A percentile compares a stretch with the other conserved stretches of the same genome.
Evolutionary conservation across 2,113 vertebrate species (phyloP).

Genomic region (Empidonax traillii): DNA sequence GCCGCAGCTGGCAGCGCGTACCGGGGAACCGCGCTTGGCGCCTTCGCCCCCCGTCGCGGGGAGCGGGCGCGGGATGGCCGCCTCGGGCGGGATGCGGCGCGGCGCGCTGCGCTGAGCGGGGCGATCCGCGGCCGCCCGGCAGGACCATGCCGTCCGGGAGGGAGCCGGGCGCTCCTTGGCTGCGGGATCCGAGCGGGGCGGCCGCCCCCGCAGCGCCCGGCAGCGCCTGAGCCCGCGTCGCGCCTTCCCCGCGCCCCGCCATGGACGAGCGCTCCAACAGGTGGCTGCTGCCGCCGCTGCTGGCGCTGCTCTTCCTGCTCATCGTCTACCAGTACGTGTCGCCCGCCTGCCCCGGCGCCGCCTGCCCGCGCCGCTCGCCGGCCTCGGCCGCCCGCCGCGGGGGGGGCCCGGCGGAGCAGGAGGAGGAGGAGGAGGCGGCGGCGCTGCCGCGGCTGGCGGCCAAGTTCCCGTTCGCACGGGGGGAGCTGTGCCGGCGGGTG

Average conservation of each 20-base stretch:
- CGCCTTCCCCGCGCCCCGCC: slow-evolving; percentile 44
- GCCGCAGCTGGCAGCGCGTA: not conserved
- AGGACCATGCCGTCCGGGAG: not conserved
- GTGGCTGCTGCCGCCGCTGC: slow-evolving; percentile 89
- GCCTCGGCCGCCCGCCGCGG: slow-evolving; percentile 76
- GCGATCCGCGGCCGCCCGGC: not conserved
- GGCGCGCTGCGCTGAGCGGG: not conserved
- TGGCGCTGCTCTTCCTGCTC: slow-evolving; percentile 91
- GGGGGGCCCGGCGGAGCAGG: slow-evolving; percentile 59
- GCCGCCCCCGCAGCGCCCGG: not conserved
- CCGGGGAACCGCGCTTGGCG: not conserved
- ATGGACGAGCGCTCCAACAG: slow-evolving; percentile 95
- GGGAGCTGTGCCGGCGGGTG: slow-evolving; percentile 87
- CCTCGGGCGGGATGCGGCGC: not conserved
- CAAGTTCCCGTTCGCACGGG: slow-evolving; percentile 86
- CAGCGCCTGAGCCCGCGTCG: slow-evolving; percentile 18
- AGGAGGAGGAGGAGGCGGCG: not conserved
- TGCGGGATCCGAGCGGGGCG: not conserved
- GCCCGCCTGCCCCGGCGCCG: slow-evolving; percentile 61
- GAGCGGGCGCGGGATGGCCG: not conserved
- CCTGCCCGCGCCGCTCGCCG: slow-evolving; percentile 35
- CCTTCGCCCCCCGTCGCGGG: not conserved
- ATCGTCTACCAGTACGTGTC: slow-evolving; percentile 94
- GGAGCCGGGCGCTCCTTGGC: not conserved
- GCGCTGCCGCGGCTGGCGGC: slow-evolving; percentile 20